Percentiles rank a stretch among this genome's conserved stretches.
Conservation (phyloP, 2,113 vertebrate species). For the Mesocricetus auratus region DNA sequence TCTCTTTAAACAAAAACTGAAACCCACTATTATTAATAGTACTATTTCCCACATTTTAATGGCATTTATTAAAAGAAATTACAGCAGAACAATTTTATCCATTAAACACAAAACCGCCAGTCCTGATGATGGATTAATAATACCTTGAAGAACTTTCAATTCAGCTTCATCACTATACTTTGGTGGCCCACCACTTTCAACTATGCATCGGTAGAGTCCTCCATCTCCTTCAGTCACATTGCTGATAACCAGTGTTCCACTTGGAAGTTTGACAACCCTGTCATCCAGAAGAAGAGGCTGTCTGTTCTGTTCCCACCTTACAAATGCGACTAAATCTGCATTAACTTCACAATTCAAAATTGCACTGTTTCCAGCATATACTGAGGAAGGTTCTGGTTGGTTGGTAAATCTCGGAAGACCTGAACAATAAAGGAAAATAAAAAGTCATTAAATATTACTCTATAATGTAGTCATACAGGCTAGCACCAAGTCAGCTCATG, state of each 20-base stretch:
- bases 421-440: constrained; percentile 73
- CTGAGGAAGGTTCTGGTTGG: constrained; percentile 89
- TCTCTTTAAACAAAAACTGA: background rate
- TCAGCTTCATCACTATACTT: constrained; percentile 96
- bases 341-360: constrained; percentile 94
- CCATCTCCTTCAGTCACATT: constrained; percentile 91
- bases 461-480: background rate
- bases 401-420: constrained; percentile 94
- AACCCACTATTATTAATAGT: background rate
- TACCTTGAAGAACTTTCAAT: constrained; percentile 93
- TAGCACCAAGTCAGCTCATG: background rate
- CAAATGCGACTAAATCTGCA: constrained; percentile 90
- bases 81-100: constrained; percentile 13
- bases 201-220: constrained; percentile 93
- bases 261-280: constrained; percentile 88
- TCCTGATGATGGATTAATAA: constrained; percentile 77
- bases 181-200: constrained; percentile 90
- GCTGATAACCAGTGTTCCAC: constrained; percentile 92
- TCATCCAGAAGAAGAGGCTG: constrained; percentile 85
- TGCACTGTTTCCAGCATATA: constrained; percentile 88
- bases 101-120: constrained; percentile 4
- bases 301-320: constrained; percentile 94
- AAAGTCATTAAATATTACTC: background rate
- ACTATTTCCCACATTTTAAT: background rate
- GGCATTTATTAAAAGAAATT: background rate